Percentiles rank a stretch among this genome's conserved stretches.
Conservation (phyloP, 2,797 vertebrate species). For the Gymnodraco acuticeps region DNA sequence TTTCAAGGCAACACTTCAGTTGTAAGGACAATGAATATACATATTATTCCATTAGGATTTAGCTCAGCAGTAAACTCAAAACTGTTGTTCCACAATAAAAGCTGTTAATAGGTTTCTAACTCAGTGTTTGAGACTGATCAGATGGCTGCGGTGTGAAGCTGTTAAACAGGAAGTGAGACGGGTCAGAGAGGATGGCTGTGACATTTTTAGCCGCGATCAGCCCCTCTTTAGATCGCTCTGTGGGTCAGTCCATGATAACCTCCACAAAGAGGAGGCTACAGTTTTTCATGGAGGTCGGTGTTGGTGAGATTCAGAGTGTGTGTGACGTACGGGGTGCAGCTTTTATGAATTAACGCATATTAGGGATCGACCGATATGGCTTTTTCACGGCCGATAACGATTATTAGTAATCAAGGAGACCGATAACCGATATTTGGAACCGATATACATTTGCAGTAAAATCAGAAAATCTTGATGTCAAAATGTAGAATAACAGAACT, state of each 20-base stretch:
- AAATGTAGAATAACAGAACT: too few species aligned
- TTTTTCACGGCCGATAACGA: too few species aligned
- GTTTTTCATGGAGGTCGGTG: too few species aligned
- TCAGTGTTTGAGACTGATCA: neutral
- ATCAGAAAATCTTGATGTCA: too few species aligned
- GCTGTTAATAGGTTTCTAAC: neutral
- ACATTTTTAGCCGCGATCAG: neutral
- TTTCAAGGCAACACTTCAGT: neutral
- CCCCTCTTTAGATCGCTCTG: conserved; percentile 1
- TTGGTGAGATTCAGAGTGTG: too few species aligned
- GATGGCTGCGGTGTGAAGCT: neutral
- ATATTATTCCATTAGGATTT: neutral
- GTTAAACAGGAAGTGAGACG: conserved; percentile 22
- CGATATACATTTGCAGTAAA: too few species aligned
- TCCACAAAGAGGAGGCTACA: too few species aligned
- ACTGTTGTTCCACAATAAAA: neutral
- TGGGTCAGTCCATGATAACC: neutral
- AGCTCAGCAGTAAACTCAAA: neutral
- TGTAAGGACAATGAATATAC: neutral
- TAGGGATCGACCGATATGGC: too few species aligned
- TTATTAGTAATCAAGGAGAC: too few species aligned
- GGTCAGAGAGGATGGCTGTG: conserved; percentile 16
- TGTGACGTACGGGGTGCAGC: too few species aligned
- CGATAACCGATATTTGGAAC: too few species aligned
- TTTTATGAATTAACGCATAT: too few species aligned